phyloP scores from a whole-genome alignment of 2,797 vertebrate species.

The Trichosurus vulpecula region DNA sequence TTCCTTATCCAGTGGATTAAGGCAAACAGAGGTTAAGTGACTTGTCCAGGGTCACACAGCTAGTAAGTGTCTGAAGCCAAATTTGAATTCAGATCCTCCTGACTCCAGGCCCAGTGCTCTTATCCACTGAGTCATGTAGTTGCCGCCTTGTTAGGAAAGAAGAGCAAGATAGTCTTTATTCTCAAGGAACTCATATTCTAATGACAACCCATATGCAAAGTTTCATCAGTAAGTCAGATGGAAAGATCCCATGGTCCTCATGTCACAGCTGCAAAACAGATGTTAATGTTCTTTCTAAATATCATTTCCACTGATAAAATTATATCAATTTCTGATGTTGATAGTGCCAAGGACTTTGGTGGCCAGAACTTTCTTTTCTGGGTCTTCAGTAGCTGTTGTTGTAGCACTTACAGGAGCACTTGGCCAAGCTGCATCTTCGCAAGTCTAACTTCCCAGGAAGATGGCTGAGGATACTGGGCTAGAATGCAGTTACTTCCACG shows the following conservation, averaged over 20 bases:
- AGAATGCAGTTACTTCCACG: not conserved
- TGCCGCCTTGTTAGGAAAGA: not conserved
- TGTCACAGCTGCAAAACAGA: not conserved
- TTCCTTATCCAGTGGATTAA: too few relatives aligned
- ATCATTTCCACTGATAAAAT: not conserved
- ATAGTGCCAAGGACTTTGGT: not conserved
- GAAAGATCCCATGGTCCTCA: not conserved
- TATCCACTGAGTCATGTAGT: too few relatives aligned
- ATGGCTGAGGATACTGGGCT: not conserved
- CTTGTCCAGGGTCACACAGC: not conserved
- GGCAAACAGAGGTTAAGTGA: not conserved
- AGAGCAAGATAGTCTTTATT: not conserved
- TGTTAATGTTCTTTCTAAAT: not conserved
- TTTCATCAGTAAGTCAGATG: not conserved
- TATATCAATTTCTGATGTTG: too few relatives aligned
- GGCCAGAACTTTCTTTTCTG: not conserved
- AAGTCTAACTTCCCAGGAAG: not conserved
- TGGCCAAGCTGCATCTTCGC: not conserved
- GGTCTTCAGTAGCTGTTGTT: too few relatives aligned
- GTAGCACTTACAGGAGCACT: too few relatives aligned
- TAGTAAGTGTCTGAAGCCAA: too few relatives aligned
- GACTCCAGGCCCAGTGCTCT: not conserved
- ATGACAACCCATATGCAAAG: not conserved
- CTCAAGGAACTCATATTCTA: not conserved
- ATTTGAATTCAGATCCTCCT: not conserved